Conservation (phyloP, 2,797 vertebrate genomes). For the Gastrophryne carolinensis region DNA sequence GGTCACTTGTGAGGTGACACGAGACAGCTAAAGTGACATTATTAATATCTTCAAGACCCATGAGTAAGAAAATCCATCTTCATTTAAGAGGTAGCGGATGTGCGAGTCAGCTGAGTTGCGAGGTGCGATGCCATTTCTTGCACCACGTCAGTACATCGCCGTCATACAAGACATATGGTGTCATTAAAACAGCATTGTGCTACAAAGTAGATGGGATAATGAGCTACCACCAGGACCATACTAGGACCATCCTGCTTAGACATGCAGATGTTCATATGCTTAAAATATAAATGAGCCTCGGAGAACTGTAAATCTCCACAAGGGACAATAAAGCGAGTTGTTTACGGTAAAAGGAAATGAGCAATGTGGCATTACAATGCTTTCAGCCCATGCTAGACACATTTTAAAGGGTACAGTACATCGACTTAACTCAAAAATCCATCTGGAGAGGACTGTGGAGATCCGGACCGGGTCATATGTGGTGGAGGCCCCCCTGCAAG, state of each 20-base stretch:
- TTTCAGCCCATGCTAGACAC: too few relatives aligned
- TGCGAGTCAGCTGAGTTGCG: background rate
- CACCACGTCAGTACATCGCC: background rate
- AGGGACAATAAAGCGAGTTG: background rate
- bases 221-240: background rate
- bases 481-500: too few relatives aligned
- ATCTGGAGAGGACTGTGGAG: too few relatives aligned
- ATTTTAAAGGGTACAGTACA: too few relatives aligned
- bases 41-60: background rate
- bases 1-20: background rate
- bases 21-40: background rate
- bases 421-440: too few relatives aligned
- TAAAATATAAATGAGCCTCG: background rate
- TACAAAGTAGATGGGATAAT: background rate
- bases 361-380: too few relatives aligned
- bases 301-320: background rate
- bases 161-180: background rate
- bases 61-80: background rate
- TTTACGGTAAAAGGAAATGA: background rate
- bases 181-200: constrained; percentile 11
- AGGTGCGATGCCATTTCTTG: background rate
- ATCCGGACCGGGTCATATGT: too few relatives aligned
- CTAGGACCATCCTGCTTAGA: background rate
- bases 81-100: background rate
- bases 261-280: background rate